Base-by-base conservation (phyloP, 2,113 vertebrate genomes). In the Pelobates fuscus region DNA sequence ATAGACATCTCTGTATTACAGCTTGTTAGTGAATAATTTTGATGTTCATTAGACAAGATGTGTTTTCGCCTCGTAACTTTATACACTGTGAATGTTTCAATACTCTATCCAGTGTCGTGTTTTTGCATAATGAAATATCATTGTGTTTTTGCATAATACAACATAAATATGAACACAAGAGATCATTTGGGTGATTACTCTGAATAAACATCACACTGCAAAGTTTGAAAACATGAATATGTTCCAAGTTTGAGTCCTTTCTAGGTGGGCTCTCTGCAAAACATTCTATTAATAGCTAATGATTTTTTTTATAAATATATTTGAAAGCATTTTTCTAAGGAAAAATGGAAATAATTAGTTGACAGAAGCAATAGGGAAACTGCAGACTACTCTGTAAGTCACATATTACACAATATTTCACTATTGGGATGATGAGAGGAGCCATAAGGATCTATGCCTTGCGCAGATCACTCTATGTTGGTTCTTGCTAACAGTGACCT, bases 11-110 rank as follows among this genome's bases (percentile, higher is more conserved):
- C 72, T 76, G 72, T 76, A 67, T 49, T 67, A 59, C 46, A 76
- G 64, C 72, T 76, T 76, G 63, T 76, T 76, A 76, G 64, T 21
- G 72, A 76, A 65, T 76, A 54, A 66, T 76, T 67, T 66, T 49
- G 54, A 76, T 30, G 54, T 49, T 76, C 72, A 76, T 76, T 76
- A 76, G 25, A 21, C 18, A 29, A 76, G 64, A 76, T 67, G 32
- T 67, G 72, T 76, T 67, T 76, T 76, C 54, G 63, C 72, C 72
- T 59, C 12, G 63, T 76, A 59, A 65, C 29, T 72, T 72, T 72
- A 63, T 63, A 67, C 63, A 58, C 72, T 76, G 72, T 67, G 63
- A 67, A 37, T 49, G 66, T 76, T 76, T 67, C 64, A 76, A 30
- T 65, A 72, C 59, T 26, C 46, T 49, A 66, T 49, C 15, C 46